phyloP scores from a whole-genome alignment of 2,888 invertebrate species.

The Leistus spinibarbis region DNA sequence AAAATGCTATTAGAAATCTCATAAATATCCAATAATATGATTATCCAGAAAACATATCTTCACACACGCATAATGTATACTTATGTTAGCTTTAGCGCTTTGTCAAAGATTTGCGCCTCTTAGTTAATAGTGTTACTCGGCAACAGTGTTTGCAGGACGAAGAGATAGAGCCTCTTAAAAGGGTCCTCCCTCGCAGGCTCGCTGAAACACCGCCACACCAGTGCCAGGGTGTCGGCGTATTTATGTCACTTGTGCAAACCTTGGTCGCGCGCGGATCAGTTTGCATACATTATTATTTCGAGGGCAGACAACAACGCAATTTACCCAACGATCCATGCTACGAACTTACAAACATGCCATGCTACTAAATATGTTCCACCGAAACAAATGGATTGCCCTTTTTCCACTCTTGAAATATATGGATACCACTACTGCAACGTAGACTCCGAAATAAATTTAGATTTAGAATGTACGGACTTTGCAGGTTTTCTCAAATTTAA shows the following conservation, averaged over 20 bases:
- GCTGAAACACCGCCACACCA: neutral
- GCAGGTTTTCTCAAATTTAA: too few relatives aligned
- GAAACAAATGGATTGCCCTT: neutral
- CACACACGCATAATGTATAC: neutral
- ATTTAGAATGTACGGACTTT: too few relatives aligned
- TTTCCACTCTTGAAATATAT: neutral
- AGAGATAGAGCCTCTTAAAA: conserved; percentile 19
- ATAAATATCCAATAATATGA: too few relatives aligned
- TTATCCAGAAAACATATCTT: neutral
- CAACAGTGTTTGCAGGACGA: conserved; percentile 15
- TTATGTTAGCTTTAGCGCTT: conserved; percentile 37
- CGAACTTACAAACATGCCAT: neutral
- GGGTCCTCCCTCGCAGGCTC: neutral
- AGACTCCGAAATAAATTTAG: too few relatives aligned
- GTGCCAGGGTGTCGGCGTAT: neutral
- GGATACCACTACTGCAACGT: neutral
- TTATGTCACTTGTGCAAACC: conserved; percentile 20
- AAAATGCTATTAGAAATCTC: too few relatives aligned
- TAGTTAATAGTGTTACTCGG: conserved; percentile 33
- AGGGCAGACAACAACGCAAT: neutral
- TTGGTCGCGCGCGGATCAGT: conserved; percentile 11
- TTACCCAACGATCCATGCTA: neutral
- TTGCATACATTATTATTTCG: conserved; percentile 30
- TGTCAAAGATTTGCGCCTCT: conserved; percentile 28
- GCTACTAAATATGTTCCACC: neutral